Percentiles rank a stretch among this genome's conserved stretches.
phyloP scores from a whole-genome alignment of 2,888 invertebrate species.

The Electrophaes corylata region DNA sequence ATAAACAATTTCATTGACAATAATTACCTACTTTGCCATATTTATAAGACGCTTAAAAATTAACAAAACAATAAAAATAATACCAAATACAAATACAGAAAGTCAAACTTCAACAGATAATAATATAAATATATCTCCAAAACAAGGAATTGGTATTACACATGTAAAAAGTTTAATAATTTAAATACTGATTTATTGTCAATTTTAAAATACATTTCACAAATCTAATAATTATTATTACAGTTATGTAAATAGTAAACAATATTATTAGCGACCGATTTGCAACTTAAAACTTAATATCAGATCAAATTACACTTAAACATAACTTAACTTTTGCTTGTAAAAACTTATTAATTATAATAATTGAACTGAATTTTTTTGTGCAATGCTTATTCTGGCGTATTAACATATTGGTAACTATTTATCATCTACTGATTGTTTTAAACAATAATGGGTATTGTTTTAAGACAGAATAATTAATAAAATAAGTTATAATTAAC shows the following conservation, averaged over 20 bases:
- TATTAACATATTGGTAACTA: constrained; percentile 58
- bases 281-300: constrained; percentile 46
- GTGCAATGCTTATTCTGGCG: constrained; percentile 55
- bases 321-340: constrained; percentile 46
- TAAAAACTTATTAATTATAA: constrained; percentile 44
- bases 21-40: constrained; percentile 61
- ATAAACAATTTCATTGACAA: constrained; percentile 68
- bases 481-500: not conserved
- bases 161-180: constrained; percentile 58
- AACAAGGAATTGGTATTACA: constrained; percentile 66
- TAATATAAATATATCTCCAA: constrained; percentile 73
- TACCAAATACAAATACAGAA: constrained; percentile 75
- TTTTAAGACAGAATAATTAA: not conserved
- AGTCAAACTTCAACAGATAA: constrained; percentile 77
- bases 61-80: constrained; percentile 68
- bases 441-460: constrained; percentile 6
- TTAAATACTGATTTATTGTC: constrained; percentile 83
- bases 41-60: constrained; percentile 62
- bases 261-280: constrained; percentile 42
- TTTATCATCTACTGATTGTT: constrained; percentile 37
- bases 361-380: constrained; percentile 62
- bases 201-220: constrained; percentile 71
- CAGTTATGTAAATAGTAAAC: constrained; percentile 44
- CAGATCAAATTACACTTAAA: constrained; percentile 56
- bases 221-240: constrained; percentile 51